Evolutionary conservation across 2,888 invertebrate species (phyloP), one percentile per base, ranked within the genome.

Genomic region (Alitta virens): DNA sequence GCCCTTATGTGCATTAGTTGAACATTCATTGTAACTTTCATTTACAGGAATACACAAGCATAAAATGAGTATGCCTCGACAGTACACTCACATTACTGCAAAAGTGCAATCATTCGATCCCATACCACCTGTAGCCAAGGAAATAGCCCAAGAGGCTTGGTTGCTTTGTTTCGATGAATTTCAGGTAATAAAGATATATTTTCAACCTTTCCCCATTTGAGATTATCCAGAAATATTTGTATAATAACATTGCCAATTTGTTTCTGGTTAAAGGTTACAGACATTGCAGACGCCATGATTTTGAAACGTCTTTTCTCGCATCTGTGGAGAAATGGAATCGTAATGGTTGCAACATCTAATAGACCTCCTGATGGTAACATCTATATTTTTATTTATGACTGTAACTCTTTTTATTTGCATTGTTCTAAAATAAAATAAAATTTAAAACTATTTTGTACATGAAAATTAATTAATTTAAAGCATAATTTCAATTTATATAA

Each of bases 271-370:
- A 73, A 91, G 90, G 92, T 95, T 21, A 98, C 98, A 58, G 98
- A 99, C 82, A 95, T 99, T 77, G 99, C 94, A 16, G 99, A 99
- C 87, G 99, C 99, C 0, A 98, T 99, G 98, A 92, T 99, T 77
- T 85, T 99, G 62, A 98, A 96, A 83, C 86, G 95, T 59, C 86
- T 99, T 49, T 99, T 99, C 77, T 94, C 94, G 0, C 91, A 93
- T 78, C 85, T 99, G 1, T 99, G 97, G 84, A 87, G 90, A 67
- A 88, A 89, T 77, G 97, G 98, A 25, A 90, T 94, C 71, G 89
- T 98, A 60, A 89, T 98, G 56, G 88, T 99, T 58, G 97, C 97
- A 23, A 99, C 99, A 1, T 97, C 97, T 75, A 99, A 99, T 82
- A 87, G 99, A 74, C 87, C 90, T 59, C 98, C 99, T 9, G 94